A percentile compares a stretch with the other conserved stretches of the same genome.
Conservation (phyloP, 2,113 vertebrate genomes). For the Symphodus melops region DNA sequence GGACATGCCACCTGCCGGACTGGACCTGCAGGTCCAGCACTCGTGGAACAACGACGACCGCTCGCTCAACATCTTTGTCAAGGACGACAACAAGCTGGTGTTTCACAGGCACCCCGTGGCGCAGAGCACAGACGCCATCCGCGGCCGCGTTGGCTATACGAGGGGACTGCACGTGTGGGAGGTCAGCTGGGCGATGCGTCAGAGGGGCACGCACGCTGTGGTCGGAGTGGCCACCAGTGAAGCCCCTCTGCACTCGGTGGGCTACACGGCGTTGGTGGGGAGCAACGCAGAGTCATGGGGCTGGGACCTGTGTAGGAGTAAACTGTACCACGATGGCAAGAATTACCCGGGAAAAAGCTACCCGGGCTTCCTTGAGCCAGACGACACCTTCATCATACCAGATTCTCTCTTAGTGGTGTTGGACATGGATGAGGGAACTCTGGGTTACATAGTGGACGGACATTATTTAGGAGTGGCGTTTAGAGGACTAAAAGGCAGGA, state of each 20-base stretch:
- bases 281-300: slow-evolving; percentile 98
- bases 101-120: slow-evolving; percentile 99
- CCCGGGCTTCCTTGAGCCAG: slow-evolving; percentile 92
- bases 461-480: slow-evolving; percentile 98
- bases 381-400: slow-evolving; percentile 96
- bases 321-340: slow-evolving; percentile 97
- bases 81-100: slow-evolving; percentile 95
- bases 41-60: slow-evolving; percentile 98
- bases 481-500: slow-evolving; percentile 95
- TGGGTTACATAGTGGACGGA: slow-evolving; percentile 97
- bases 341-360: slow-evolving; percentile 95
- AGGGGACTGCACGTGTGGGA: slow-evolving; percentile 97
- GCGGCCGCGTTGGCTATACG: slow-evolving; percentile 94
- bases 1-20: slow-evolving; percentile 91
- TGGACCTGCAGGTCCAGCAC: slow-evolving; percentile 89
- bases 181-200: slow-evolving; percentile 97
- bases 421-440: slow-evolving; percentile 98
- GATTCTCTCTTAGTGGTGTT: slow-evolving; percentile 97
- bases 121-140: slow-evolving; percentile 96
- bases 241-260: slow-evolving; percentile 94
- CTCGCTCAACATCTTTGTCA: slow-evolving; percentile 97
- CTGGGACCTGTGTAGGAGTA: slow-evolving; percentile 98
- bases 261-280: slow-evolving; percentile 95
- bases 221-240: slow-evolving; percentile 94
- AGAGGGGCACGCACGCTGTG: slow-evolving; percentile 95